These are phyloP conservation scores for Vespertilio murinus DNA, from an alignment of 2,797 vertebrate genomes.

Conservation along the genomic window DNA sequence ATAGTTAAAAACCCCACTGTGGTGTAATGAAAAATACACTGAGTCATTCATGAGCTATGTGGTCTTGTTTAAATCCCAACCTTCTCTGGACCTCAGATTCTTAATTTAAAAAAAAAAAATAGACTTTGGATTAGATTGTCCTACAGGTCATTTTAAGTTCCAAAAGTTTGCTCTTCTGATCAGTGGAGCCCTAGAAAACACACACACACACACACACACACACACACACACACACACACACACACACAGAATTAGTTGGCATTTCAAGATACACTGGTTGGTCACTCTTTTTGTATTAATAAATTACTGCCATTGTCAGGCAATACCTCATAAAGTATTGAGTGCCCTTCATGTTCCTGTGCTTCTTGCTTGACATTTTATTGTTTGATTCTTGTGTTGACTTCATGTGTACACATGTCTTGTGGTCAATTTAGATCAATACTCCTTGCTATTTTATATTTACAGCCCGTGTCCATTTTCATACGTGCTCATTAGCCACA, in stretches of 20 bases:
- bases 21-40: not conserved
- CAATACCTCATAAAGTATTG: not conserved
- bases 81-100: conserved; percentile 17
- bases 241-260: not conserved
- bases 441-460: not conserved
- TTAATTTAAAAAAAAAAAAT: not conserved
- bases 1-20: not conserved
- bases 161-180: not conserved
- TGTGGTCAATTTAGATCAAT: not conserved
- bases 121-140: not conserved
- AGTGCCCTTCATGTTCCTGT: not conserved
- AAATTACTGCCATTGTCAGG: not conserved
- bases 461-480: not conserved
- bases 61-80: not conserved
- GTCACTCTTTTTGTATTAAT: not conserved
- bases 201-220: not conserved
- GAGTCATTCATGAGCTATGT: not conserved
- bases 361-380: not conserved
- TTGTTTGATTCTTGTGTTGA: not conserved
- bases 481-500: not conserved
- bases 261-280: not conserved
- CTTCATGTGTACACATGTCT: not conserved
- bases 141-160: not conserved
- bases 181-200: not conserved
- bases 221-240: not conserved